These are phyloP conservation scores for Syrrhaptes paradoxus DNA, from an alignment of 2,113 vertebrate genomes.

Conservation along the genomic window DNA sequence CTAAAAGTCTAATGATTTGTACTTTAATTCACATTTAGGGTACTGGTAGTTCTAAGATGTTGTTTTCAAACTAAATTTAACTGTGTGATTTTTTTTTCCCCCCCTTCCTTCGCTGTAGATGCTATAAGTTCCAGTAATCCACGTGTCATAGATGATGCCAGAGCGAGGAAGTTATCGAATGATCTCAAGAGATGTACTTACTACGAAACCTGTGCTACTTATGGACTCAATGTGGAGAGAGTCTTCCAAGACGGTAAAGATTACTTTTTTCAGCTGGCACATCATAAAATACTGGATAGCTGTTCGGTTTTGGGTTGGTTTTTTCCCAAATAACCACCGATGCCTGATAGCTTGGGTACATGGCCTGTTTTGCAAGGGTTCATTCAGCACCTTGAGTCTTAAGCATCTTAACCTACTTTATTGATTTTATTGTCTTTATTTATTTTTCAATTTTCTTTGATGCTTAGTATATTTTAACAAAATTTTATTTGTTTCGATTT, in stretches of 20 bases:
- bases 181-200: constrained; percentile 98
- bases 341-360: background rate
- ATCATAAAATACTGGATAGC: too few relatives aligned
- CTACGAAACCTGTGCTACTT: constrained; percentile 97
- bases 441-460: background rate
- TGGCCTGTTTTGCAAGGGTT: background rate
- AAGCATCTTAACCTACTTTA: background rate
- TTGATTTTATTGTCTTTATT: background rate
- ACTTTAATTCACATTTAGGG: background rate
- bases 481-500: background rate
- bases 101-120: constrained; percentile 70
- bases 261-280: background rate
- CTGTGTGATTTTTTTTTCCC: rapidly evolving
- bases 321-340: rapidly evolving
- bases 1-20: background rate
- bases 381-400: background rate
- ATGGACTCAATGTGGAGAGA: constrained; percentile 96
- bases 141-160: constrained; percentile 89
- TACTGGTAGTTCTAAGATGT: rapidly evolving
- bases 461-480: background rate
- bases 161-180: constrained; percentile 90
- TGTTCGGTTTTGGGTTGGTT: background rate
- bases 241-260: constrained; percentile 95
- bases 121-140: constrained; percentile 95
- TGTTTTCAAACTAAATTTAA: background rate